These are phyloP conservation scores for Drosophila kikkawai DNA, from an alignment of 1,140 invertebrate genomes.

Conservation along the genomic window DNA sequence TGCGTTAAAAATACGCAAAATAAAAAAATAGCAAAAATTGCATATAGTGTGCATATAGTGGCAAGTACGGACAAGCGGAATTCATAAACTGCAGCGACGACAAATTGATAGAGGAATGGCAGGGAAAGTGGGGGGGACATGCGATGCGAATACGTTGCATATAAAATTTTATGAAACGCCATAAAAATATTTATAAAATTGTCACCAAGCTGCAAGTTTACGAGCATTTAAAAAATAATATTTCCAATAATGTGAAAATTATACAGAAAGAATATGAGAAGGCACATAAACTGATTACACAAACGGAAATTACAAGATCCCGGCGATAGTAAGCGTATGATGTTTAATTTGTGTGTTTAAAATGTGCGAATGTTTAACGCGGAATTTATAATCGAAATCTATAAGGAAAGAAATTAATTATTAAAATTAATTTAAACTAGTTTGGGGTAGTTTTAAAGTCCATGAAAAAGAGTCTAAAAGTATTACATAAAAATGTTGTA, in stretches of 20 bases:
- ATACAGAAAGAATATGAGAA: slow-evolving; percentile 35
- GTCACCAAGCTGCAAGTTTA: slow-evolving; percentile 70
- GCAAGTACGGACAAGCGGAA: slow-evolving; percentile 37
- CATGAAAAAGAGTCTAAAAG: not conserved
- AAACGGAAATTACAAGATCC: slow-evolving; percentile 55
- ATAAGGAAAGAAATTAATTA: too few species aligned
- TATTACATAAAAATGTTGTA: too few species aligned
- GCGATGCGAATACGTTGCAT: slow-evolving; percentile 38
- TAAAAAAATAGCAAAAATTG: slow-evolving; percentile 43
- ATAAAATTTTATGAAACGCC: slow-evolving; percentile 82
- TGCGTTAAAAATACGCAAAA: slow-evolving; percentile 68
- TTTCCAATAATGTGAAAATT: slow-evolving; percentile 73
- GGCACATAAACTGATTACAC: slow-evolving; percentile 13
- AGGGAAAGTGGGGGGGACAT: slow-evolving; percentile 4
- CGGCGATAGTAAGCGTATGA: slow-evolving; percentile 25
- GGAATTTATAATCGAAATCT: not conserved
- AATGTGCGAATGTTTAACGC: slow-evolving; percentile 1
- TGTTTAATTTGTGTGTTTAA: slow-evolving; percentile 17
- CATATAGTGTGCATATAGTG: slow-evolving; percentile 35
- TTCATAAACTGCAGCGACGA: slow-evolving; percentile 76
- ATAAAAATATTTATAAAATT: slow-evolving; percentile 83
- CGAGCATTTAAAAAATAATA: slow-evolving; percentile 72
- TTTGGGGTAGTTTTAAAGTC: not conserved
- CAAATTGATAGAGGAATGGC: slow-evolving; percentile 68
- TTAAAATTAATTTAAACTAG: too few species aligned